A percentile compares a stretch with the other conserved stretches of the same genome.
phyloP scores from a whole-genome alignment of 2,888 invertebrate species.

The Unio pictorum region DNA sequence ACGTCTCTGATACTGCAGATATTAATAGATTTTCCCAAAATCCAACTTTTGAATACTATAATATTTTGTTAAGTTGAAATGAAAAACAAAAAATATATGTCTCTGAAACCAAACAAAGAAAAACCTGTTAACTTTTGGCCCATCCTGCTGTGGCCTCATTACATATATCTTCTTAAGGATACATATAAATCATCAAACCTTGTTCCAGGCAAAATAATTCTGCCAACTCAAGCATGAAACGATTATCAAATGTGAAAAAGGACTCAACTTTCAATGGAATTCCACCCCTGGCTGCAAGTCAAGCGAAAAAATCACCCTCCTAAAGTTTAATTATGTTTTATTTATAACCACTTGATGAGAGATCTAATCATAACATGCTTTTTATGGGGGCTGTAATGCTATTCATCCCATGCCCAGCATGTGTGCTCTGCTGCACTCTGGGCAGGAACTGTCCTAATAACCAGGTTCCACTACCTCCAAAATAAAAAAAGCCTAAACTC shows the following conservation, averaged over 20 bases:
- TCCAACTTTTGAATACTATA: too few relatives aligned
- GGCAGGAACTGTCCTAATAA: too few relatives aligned
- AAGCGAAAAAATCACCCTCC: constrained; percentile 25
- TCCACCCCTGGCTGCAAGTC: constrained; percentile 27
- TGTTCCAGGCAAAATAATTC: constrained; percentile 2
- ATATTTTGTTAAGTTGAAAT: too few relatives aligned
- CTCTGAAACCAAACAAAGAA: too few relatives aligned
- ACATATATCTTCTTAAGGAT: too few relatives aligned
- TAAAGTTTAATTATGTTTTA: constrained; percentile 40
- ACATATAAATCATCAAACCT: not conserved
- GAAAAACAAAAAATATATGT: too few relatives aligned
- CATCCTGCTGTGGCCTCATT: not conserved
- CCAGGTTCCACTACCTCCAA: constrained; percentile 5
- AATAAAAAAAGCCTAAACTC: constrained; percentile 5
- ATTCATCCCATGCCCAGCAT: constrained; percentile 7
- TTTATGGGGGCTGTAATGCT: constrained; percentile 5
- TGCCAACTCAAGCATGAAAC: not conserved
- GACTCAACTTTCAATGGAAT: constrained; percentile 27
- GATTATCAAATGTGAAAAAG: constrained; percentile 19
- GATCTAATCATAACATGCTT: constrained; percentile 24
- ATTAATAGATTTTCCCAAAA: too few relatives aligned
- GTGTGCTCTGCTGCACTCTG: constrained; percentile 3
- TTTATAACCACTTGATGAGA: constrained; percentile 33
- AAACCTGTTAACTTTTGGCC: not conserved
- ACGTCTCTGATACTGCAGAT: too few relatives aligned